These are phyloP conservation scores for Nansenia antarctica DNA, from an alignment of 2,113 vertebrate species.

Conservation along the genomic window DNA sequence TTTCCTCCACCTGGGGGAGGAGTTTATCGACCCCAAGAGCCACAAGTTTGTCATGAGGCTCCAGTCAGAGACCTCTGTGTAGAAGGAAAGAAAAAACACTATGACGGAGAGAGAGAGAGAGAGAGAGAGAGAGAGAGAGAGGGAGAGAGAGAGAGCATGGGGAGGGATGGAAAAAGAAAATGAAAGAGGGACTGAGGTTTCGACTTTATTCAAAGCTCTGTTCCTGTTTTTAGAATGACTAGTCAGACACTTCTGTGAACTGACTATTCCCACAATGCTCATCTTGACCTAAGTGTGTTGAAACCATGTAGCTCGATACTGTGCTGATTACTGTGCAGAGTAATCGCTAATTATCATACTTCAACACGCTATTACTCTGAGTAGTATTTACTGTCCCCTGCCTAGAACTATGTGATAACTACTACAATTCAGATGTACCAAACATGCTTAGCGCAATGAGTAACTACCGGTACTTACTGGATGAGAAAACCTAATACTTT, in stretches of 20 bases:
- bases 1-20: constrained; percentile 87
- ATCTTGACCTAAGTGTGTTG: neutral
- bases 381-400: neutral
- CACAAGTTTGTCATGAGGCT: constrained; percentile 97
- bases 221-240: neutral
- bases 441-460: neutral
- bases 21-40: constrained; percentile 93
- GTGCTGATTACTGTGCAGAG: neutral
- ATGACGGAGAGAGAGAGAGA: neutral
- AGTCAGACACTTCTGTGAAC: neutral
- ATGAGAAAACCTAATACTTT: neutral
- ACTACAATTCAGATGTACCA: neutral
- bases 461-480: neutral
- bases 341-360: neutral
- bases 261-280: neutral
- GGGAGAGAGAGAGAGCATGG: neutral
- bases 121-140: neutral
- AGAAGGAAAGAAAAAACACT: constrained; percentile 4
- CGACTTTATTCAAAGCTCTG: neutral
- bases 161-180: neutral
- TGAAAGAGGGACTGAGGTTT: neutral
- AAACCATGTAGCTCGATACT: neutral
- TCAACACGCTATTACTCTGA: neutral
- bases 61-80: constrained; percentile 94
- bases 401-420: neutral